These are phyloP conservation scores for Whitmania pigra DNA, from an alignment of 1,140 invertebrate species.

Conservation along the genomic window DNA sequence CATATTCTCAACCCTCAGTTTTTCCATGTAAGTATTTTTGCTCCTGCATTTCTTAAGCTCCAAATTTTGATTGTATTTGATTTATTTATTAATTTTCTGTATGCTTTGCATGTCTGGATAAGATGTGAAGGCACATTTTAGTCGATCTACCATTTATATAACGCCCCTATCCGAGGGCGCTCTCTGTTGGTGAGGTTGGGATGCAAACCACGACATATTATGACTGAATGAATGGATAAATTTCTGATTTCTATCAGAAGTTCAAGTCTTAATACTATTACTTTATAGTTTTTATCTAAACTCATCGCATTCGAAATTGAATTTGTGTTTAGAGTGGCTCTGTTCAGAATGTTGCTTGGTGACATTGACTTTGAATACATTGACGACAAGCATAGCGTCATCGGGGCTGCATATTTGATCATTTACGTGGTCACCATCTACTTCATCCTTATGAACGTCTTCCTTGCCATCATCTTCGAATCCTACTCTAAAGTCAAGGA, in stretches of 20 bases:
- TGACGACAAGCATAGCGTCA: conserved; percentile 6
- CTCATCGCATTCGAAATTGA: no score
- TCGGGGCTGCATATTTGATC: neutral
- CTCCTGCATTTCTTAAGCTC: neutral
- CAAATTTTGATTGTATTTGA: neutral
- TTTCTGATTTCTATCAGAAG: no score
- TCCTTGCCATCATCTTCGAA: conserved; percentile 3
- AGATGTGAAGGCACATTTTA: no score
- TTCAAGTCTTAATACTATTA: no score
- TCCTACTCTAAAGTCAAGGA: conserved; percentile 8
- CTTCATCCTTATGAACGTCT: conserved; percentile 11
- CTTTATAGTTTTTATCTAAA: no score
- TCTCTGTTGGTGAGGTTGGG: no score
- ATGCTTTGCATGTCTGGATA: no score
- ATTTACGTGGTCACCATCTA: conserved; percentile 11
- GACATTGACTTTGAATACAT: conserved; percentile 8
- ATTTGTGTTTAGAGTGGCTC: neutral
- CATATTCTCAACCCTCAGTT: conserved; percentile 6
- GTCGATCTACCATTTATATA: no score
- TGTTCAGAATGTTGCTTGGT: conserved; percentile 2
- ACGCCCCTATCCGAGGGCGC: no score
- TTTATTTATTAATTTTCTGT: no score
- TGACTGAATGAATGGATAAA: no score
- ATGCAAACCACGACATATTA: no score
- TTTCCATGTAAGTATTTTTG: conserved; percentile 1